A percentile compares a stretch with the other conserved stretches of the same genome.
phyloP scores from a whole-genome alignment of 64 coral and sea anemone species.

The Anthopleura sola region DNA sequence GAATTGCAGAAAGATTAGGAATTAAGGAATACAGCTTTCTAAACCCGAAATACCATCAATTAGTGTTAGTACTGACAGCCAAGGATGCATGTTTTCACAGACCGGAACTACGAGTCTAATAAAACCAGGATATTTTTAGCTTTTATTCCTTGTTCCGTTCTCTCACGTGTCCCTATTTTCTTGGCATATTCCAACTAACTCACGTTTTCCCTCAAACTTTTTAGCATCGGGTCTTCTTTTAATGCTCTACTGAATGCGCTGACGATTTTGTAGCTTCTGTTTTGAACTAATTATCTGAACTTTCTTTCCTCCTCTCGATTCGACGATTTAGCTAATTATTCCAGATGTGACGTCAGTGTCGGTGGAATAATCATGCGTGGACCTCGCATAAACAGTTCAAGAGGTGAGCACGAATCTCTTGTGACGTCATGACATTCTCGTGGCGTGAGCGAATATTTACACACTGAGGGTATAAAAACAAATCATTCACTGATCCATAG shows the following conservation, averaged over 20 bases:
- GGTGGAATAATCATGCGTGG: not conserved
- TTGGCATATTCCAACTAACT: not conserved
- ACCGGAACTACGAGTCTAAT: not conserved
- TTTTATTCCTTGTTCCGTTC: not conserved
- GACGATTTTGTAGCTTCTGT: not conserved
- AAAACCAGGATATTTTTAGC: not conserved
- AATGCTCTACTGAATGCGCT: not conserved
- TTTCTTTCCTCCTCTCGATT: not conserved
- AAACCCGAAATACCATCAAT: too few relatives aligned
- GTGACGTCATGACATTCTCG: not conserved
- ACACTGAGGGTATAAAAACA: not conserved
- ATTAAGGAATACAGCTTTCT: too few relatives aligned
- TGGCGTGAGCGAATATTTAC: constrained; percentile 5
- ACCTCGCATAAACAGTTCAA: constrained; percentile 1
- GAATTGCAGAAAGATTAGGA: too few relatives aligned
- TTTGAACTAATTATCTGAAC: not conserved
- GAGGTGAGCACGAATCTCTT: not conserved
- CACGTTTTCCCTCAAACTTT: not conserved
- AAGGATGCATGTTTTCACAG: not conserved
- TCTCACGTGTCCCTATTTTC: not conserved
- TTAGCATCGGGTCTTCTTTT: too few relatives aligned
- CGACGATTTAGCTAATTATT: not conserved
- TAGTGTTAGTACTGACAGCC: too few relatives aligned
- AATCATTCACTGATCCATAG: not conserved
- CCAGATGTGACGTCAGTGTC: not conserved